phyloP scores from a whole-genome alignment of 2,888 invertebrate species.

The Anticlea derivata region DNA sequence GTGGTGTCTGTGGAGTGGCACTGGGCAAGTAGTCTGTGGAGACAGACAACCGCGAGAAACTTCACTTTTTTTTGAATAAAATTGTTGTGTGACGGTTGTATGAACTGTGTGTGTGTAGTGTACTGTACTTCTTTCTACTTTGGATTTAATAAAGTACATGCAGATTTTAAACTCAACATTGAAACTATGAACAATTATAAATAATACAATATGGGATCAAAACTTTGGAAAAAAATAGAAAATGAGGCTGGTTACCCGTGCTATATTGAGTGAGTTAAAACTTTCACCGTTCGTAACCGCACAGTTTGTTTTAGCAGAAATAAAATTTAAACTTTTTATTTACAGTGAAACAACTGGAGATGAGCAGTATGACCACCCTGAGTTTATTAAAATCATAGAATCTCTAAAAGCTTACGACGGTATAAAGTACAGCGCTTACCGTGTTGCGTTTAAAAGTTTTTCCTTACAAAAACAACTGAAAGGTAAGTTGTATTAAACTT shows the following conservation, averaged over 20 bases:
- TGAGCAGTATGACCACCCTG: constrained; percentile 85
- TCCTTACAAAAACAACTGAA: constrained; percentile 78
- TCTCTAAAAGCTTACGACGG: constrained; percentile 85
- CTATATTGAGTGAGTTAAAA: constrained; percentile 82
- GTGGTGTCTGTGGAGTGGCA: too few species aligned
- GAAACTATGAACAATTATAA: not conserved
- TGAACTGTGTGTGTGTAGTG: too few species aligned
- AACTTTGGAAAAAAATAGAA: constrained; percentile 83
- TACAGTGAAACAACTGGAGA: constrained; percentile 75
- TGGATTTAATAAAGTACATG: too few species aligned
- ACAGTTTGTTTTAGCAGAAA: not conserved
- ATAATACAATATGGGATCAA: constrained; percentile 50
- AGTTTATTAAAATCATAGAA: constrained; percentile 82
- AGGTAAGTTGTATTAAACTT: constrained; percentile 78
- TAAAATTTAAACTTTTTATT: constrained; percentile 22
- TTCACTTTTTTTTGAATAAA: too few species aligned
- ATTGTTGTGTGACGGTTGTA: too few species aligned
- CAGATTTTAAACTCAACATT: too few species aligned
- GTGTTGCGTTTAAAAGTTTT: constrained; percentile 88
- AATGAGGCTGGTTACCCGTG: constrained; percentile 85
- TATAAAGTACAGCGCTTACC: constrained; percentile 90
- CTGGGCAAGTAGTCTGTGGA: too few species aligned
- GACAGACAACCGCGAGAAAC: too few species aligned
- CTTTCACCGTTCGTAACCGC: constrained; percentile 47
- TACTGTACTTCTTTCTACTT: too few species aligned